Evolutionary conservation across 2,797 vertebrate genomes (phyloP), one percentile per base, ranked within the genome.

Genomic region (Poecilia wingei): DNA sequence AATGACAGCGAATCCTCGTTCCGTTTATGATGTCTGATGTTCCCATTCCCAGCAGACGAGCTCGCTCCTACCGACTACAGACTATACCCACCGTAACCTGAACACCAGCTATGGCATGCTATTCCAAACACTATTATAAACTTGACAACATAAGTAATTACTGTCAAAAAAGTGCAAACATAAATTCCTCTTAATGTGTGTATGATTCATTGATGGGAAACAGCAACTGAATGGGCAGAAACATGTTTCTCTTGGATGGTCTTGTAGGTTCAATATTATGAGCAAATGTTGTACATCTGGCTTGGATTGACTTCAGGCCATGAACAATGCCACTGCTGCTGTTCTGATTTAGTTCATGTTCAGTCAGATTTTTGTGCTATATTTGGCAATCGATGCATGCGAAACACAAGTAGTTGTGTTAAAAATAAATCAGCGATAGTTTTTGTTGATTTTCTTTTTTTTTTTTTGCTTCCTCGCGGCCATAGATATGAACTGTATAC

Each of bases 131-230:
- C 79, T 77, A 81, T 90, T 81, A 89, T 90, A 86, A 88, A 93
- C 86, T 88, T 86, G 92, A 88, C 81, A 92, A 86, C 80, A 88
- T 84, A 91, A 91, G 84, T 86, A 86, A 91, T 92, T 82, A 81
- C 84, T 81, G 86, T 86, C 74, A 72, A 89, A 89, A 84, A 80
- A 81, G 79, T 87, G 88, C 88, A 90, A 91, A 90, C 79, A 91
- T 78, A 87, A 91, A 90, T 89, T 85, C 69, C 75, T 87, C 75
- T 83, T 85, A 83, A 86, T 86, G 72, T 88, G 85, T 81, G 85
- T 82, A 59, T 91, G 87, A 93, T 93, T 94, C 86, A 91, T 85
- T 91, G 88, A 93, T 89, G 83, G 89, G 81, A 91, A 92, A 90
- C 89, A 86, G 82, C 81, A 82, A 90, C 83, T 78, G 71, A 84